These are phyloP conservation scores for Diorhabda elongata DNA, from an alignment of 1,140 invertebrate species.

Conservation along the genomic window DNA sequence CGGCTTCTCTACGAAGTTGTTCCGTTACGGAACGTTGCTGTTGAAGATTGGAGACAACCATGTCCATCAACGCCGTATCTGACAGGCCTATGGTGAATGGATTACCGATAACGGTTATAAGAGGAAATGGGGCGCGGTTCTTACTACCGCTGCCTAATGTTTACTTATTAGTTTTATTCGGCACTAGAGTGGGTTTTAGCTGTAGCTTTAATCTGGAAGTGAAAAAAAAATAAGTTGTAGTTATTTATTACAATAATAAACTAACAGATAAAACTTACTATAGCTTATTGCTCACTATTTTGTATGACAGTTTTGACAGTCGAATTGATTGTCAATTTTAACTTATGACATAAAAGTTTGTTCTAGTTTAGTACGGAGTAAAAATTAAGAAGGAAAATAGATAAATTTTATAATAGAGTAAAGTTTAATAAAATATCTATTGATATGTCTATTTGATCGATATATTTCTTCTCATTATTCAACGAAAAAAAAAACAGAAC, in stretches of 20 bases:
- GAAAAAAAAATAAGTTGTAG: not conserved
- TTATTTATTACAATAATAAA: not conserved
- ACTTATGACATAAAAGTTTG: no score
- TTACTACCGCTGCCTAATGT: not conserved
- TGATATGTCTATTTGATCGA: no score
- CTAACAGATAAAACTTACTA: not conserved
- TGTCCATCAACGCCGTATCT: slow-evolving; percentile 81
- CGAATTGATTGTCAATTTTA: no score
- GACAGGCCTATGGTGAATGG: slow-evolving; percentile 68
- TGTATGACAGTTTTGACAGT: not conserved
- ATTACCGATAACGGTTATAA: slow-evolving; percentile 16
- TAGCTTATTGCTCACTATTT: not conserved
- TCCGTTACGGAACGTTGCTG: slow-evolving; percentile 91
- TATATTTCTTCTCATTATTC: no score
- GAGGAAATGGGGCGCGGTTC: slow-evolving; percentile 27
- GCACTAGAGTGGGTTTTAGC: not conserved
- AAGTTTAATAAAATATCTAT: no score
- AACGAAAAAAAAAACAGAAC: no score
- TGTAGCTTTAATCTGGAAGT: not conserved
- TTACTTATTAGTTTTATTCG: not conserved
- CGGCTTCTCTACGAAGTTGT: slow-evolving; percentile 87
- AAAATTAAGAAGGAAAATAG: no score
- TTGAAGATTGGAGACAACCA: slow-evolving; percentile 85
- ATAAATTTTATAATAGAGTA: no score
- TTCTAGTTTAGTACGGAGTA: no score